phyloP scores from a whole-genome alignment of 2,888 invertebrate genomes.

The Caenorhabditis becei region DNA sequence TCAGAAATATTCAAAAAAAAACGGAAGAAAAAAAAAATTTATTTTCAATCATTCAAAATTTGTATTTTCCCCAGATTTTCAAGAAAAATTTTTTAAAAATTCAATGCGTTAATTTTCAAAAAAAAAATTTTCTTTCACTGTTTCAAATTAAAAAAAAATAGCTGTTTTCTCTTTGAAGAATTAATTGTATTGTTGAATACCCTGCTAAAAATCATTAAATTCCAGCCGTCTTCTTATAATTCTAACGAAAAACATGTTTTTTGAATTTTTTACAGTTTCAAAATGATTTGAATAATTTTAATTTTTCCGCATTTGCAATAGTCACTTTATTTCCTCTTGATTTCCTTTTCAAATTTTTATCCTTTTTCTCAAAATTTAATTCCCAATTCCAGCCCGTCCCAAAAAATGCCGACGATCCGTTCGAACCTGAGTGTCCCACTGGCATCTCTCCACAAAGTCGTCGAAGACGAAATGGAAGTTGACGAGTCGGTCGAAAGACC shows the following conservation, averaged over 20 bases:
- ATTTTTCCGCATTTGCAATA: no score
- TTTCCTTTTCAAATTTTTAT: no score
- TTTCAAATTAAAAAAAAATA: no score
- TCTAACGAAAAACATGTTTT: neutral
- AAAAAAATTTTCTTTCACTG: neutral
- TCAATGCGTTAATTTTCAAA: neutral
- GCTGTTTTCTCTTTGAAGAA: neutral
- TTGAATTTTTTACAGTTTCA: neutral
- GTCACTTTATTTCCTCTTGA: no score
- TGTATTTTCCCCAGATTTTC: slow-evolving; percentile 3
- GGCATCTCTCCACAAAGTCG: slow-evolving; percentile 10
- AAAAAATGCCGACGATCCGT: slow-evolving; percentile 43
- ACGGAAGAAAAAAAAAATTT: no score
- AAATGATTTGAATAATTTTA: neutral
- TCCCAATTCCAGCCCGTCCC: neutral
- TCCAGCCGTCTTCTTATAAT: no score
- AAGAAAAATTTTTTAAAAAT: slow-evolving; percentile 6
- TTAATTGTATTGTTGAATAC: no score
- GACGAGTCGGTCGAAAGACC: slow-evolving; percentile 8
- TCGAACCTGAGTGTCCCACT: slow-evolving; percentile 47
- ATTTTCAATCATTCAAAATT: neutral
- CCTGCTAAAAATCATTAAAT: no score
- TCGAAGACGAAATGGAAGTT: slow-evolving; percentile 17
- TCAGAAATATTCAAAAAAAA: neutral
- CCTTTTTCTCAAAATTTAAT: neutral